Conservation (phyloP, 2,888 invertebrate species). For the Ypsolopha scabrella region DNA sequence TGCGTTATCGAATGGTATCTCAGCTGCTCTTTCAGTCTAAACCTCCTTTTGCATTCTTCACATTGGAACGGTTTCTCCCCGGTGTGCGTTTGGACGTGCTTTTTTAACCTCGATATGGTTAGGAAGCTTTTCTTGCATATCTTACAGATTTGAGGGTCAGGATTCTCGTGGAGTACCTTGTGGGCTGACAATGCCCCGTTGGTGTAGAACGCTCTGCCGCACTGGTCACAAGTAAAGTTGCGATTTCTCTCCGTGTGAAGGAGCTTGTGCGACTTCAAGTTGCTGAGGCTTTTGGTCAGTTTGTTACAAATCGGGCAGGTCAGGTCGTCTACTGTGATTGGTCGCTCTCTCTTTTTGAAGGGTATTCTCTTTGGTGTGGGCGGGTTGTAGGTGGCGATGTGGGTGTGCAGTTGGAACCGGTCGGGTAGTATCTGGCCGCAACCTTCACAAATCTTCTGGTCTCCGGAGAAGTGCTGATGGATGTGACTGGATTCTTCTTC, state of each 20-base stretch:
- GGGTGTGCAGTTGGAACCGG: no score
- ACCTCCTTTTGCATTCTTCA: conserved; percentile 6
- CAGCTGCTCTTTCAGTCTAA: conserved; percentile 71
- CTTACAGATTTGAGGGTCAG: conserved; percentile 6
- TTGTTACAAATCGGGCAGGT: no score
- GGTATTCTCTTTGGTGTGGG: no score
- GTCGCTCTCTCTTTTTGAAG: no score
- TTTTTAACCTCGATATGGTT: background rate
- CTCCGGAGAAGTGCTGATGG: no score
- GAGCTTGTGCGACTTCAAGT: conserved; percentile 8
- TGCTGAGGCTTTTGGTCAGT: no score
- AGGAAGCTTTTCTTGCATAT: conserved; percentile 5
- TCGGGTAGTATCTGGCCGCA: no score
- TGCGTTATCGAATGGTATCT: conserved; percentile 74
- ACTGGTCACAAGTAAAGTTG: conserved; percentile 6
- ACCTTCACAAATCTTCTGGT: no score
- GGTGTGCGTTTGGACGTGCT: conserved; percentile 4
- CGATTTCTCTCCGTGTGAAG: conserved; percentile 42
- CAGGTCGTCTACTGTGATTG: no score
- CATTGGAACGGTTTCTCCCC: conserved; percentile 5
- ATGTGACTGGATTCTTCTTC: no score
- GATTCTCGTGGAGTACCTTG: conserved; percentile 5
- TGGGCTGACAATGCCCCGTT: conserved; percentile 1
- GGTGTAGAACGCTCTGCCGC: conserved; percentile 9
- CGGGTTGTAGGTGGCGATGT: no score